Evolutionary conservation across 2,113 vertebrate species (phyloP), one percentile per base, ranked within the genome.

Genomic region (Macroglossus sobrinus): DNA sequence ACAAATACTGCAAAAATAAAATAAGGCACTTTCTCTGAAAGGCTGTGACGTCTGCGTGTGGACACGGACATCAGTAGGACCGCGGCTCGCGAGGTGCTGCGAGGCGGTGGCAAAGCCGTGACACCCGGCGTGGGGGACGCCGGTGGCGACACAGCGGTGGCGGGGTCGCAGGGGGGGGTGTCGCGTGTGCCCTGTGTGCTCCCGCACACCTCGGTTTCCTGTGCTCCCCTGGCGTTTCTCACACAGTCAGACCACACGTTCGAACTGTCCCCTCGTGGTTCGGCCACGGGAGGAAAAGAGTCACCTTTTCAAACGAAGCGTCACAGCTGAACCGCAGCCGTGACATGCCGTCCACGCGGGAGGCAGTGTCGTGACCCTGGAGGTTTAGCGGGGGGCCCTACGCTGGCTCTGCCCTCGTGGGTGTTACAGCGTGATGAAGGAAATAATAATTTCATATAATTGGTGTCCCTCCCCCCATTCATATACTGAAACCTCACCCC

Each of bases 141-240:
- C 4, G 14, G 24, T 61, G 28, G 4, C 0, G 5, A 15, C 1
- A 0, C 10, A 11, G 55, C 0, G 4, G 50, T 22, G 1, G 1
- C 0, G 8, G 8, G 61, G n/a, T n/a, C n/a, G n/a, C n/a, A n/a
- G n/a, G n/a, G n/a, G n/a, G 43, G 0, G n/a, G n/a, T n/a, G n/a
- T n/a, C n/a, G n/a, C 2, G 10, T 26, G 85, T 10, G 5, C 8
- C 19, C 1, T 16, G 30, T 24, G 47, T 4, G 14, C 18, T 33
- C 15, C 53, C 10, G 8, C 4, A 26, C 45, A 28, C 35, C 26
- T 69, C 10, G 1, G 13, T 47, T 26, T 43, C 50, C 84, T 53
- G 28, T 26, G 66, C 35, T 59, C 35, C 19, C 16, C 50, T 26
- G 19, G 61, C 19, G 4, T 59, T 66, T 45, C 59, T 43, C 10